phyloP scores from a whole-genome alignment of 2,797 vertebrate genomes.

The Phrynocephalus vlangalii region DNA sequence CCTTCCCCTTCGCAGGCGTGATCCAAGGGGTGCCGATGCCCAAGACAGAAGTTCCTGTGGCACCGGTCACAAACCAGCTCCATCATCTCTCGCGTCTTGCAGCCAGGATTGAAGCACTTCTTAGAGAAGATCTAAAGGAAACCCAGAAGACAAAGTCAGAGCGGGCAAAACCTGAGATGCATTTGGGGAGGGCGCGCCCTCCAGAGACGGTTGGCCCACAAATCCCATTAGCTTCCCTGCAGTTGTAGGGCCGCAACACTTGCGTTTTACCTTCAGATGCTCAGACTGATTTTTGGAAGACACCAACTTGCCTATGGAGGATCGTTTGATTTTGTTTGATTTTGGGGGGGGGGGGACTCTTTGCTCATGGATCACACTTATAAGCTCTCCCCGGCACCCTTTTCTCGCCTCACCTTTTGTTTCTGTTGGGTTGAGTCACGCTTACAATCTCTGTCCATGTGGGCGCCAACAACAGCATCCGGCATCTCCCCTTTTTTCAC shows the following conservation, averaged over 20 bases:
- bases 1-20: conserved; percentile 84
- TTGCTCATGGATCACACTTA: too few species aligned
- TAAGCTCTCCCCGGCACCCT: too few species aligned
- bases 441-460: conserved; percentile 90
- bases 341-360: too few species aligned
- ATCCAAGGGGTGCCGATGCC: conserved; percentile 91
- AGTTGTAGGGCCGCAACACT: too few species aligned
- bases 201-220: not conserved
- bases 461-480: conserved; percentile 89
- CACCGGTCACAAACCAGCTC: conserved; percentile 88
- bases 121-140: conserved; percentile 87
- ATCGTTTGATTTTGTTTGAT: too few species aligned
- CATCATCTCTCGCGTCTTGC: conserved; percentile 94
- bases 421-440: conserved; percentile 84
- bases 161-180: not conserved
- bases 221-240: too few species aligned
- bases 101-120: conserved; percentile 89
- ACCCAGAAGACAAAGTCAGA: not conserved
- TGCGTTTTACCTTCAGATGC: too few species aligned
- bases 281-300: too few species aligned
- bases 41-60: conserved; percentile 89
- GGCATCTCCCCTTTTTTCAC: conserved; percentile 89
- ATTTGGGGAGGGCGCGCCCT: not conserved
- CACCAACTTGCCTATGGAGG: too few species aligned
- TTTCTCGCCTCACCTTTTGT: conserved; percentile 80